Conservation (phyloP, 2,797 vertebrate genomes). For the Poeciliopsis paucimaculata region DNA sequence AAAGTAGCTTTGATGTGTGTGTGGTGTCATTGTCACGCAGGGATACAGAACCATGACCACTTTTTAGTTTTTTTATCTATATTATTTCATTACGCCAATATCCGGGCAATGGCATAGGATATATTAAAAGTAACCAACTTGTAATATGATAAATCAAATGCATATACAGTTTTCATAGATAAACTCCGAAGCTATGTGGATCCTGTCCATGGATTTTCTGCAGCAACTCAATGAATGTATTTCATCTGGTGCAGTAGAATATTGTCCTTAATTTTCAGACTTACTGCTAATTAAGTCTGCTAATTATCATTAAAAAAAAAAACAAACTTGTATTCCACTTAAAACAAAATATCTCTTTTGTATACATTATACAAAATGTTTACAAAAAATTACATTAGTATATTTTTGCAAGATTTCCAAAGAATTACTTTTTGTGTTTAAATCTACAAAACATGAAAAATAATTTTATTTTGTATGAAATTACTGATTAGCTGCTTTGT, state of each 20-base stretch:
- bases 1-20: not conserved
- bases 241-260: constrained; percentile 26
- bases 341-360: constrained; percentile 10
- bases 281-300: not conserved
- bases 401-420: not conserved
- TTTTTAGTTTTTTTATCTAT: not conserved
- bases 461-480: not conserved
- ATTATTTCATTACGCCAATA: not conserved
- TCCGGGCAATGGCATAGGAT: not conserved
- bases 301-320: too few species aligned
- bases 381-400: not conserved
- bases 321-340: too few species aligned
- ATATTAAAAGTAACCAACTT: not conserved
- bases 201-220: constrained; percentile 51
- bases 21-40: not conserved
- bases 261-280: constrained; percentile 7
- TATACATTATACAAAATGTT: too few species aligned
- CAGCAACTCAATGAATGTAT: constrained; percentile 31
- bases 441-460: not conserved
- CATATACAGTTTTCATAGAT: not conserved
- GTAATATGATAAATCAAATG: not conserved
- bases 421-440: not conserved
- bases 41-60: not conserved
- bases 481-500: not conserved
- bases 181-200: not conserved